Evolutionary conservation across 2,888 invertebrate genomes (phyloP).

Genomic region (Cheilosia variabilis): DNA sequence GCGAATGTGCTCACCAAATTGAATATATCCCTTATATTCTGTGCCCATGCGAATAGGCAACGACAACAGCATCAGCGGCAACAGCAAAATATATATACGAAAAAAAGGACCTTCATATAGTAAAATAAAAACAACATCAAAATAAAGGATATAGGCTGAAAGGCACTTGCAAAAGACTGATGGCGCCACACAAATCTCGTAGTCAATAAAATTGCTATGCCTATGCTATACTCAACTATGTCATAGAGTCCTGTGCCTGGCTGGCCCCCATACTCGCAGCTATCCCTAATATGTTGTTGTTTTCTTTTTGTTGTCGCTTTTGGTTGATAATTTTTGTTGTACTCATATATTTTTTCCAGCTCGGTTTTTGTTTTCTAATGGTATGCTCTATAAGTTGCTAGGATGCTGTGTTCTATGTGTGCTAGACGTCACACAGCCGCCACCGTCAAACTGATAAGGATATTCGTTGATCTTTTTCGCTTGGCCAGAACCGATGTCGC

Average conservation of each 20-base stretch:
- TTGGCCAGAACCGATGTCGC: slow-evolving; percentile 54
- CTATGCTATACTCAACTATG: slow-evolving; percentile 62
- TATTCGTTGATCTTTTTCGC: slow-evolving; percentile 62
- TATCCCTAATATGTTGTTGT: slow-evolving; percentile 64
- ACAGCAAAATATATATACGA: slow-evolving; percentile 51
- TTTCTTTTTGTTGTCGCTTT: slow-evolving; percentile 61
- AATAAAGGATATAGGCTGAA: slow-evolving; percentile 75
- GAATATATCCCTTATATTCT: slow-evolving; percentile 74
- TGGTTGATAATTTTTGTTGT: slow-evolving; percentile 73
- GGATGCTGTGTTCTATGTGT: slow-evolving; percentile 25
- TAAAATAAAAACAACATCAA: slow-evolving; percentile 75
- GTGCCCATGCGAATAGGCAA: slow-evolving; percentile 40
- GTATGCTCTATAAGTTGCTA: slow-evolving; percentile 39
- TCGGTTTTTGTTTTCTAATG: slow-evolving; percentile 60
- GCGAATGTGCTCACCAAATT: slow-evolving; percentile 66
- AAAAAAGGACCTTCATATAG: slow-evolving; percentile 78
- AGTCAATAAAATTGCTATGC: slow-evolving; percentile 74
- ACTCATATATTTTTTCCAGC: slow-evolving; percentile 51
- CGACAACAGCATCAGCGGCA: slow-evolving; percentile 60
- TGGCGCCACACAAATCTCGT: slow-evolving; percentile 78
- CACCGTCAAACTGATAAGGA: slow-evolving; percentile 66
- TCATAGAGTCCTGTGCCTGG: slow-evolving; percentile 40
- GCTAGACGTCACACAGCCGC: slow-evolving; percentile 59
- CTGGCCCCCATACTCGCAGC: slow-evolving; percentile 50
- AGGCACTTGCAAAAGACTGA: slow-evolving; percentile 76